Evolutionary conservation across 2,113 vertebrate species (phyloP).

Genomic region (Scopus umbretta): DNA sequence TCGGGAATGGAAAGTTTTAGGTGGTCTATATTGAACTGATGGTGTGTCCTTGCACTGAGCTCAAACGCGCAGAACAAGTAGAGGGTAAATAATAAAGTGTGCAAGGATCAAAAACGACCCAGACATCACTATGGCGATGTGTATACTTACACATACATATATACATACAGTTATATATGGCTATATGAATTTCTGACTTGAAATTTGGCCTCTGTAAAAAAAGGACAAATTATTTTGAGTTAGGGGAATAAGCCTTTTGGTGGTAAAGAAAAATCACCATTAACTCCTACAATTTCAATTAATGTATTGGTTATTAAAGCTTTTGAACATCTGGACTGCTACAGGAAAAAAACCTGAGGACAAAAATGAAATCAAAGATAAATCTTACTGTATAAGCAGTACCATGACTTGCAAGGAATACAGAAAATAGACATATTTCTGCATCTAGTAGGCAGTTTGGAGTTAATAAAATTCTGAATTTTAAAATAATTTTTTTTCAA

Average conservation of each 20-base stretch:
- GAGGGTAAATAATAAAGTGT: neutral
- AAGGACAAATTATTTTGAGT: neutral
- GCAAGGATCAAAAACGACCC: neutral
- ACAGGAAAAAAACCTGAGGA: neutral
- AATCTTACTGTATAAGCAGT: neutral
- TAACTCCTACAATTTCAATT: neutral
- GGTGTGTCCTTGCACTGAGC: neutral
- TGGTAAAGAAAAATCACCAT: neutral
- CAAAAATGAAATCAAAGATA: neutral
- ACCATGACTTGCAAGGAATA: neutral
- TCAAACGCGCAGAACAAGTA: neutral
- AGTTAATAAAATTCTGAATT: neutral
- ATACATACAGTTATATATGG: neutral
- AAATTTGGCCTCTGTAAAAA: neutral
- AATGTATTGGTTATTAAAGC: neutral
- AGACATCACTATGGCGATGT: neutral
- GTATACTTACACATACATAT: neutral
- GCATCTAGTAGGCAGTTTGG: neutral
- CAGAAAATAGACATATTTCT: neutral
- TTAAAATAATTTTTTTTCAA: neutral
- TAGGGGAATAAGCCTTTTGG: neutral
- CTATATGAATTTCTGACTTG: neutral
- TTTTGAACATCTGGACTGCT: neutral
- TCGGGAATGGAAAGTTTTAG: neutral
- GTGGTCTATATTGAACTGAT: neutral